These are phyloP conservation scores for Rhagonycha lutea DNA, from an alignment of 2,888 invertebrate genomes.

Conservation along the genomic window DNA sequence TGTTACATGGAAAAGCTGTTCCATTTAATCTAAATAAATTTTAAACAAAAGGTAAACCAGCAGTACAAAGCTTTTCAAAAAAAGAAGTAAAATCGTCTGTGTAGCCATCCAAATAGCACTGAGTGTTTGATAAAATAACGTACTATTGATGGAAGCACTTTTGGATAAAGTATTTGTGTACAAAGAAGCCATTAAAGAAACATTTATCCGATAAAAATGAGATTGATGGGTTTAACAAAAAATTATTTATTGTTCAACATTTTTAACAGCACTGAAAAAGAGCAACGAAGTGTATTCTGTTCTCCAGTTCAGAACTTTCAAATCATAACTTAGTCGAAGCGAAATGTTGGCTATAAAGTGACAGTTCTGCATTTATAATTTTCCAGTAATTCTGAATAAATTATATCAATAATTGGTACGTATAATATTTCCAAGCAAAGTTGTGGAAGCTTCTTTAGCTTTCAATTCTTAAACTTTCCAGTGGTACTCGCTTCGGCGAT, in stretches of 20 bases:
- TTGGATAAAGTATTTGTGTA: neutral
- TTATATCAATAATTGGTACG: slow-evolving; percentile 34
- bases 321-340: slow-evolving; percentile 34
- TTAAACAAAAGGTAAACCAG: no score
- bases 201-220: neutral
- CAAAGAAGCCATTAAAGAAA: neutral
- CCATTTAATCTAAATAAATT: neutral
- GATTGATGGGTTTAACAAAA: neutral
- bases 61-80: neutral
- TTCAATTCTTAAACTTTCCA: neutral
- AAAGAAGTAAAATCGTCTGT: no score
- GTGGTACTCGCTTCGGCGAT: neutral
- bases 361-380: slow-evolving; percentile 37
- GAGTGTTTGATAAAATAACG: no score
- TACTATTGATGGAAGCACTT: neutral
- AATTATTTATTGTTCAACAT: slow-evolving; percentile 1
- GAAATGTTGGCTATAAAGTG: slow-evolving; percentile 35
- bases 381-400: slow-evolving; percentile 36
- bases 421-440: slow-evolving; percentile 19
- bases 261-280: slow-evolving; percentile 24
- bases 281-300: slow-evolving; percentile 26
- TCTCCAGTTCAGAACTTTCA: slow-evolving; percentile 32
- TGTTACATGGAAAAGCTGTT: neutral
- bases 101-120: no score
- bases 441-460: neutral